Evolutionary conservation across 2,888 invertebrate genomes (phyloP), one percentile per base, ranked within the genome.

Genomic region (Eurytoma californica): DNA sequence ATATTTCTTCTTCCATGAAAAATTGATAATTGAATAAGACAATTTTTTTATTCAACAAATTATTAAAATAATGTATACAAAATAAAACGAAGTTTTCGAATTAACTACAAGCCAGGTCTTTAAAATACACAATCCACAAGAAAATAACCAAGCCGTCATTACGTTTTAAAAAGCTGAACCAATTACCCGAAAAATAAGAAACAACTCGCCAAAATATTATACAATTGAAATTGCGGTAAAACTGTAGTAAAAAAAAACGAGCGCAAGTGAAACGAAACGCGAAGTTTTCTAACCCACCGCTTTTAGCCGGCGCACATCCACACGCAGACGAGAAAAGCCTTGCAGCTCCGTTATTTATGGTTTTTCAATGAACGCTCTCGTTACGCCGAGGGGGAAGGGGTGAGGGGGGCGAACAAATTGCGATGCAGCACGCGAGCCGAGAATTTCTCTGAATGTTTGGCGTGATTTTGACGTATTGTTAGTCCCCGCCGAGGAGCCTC

Each of bases 381-480:
- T 74, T 80, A 74, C 67, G 47, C 53, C 55, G 76, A 58, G 72
- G 24, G 24, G 24, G 24, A 24, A 24, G 2, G 24, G 24, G n/a
- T n/a, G n/a, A n/a, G 24, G 24, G 24, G 24, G 24, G 24, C 1
- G 39, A 75, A 79, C 79, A 77, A 79, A 81, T 81, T 81, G 77
- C 73, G 73, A 81, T 79, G 61, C 81, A 73, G 67, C 77, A 77
- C 79, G 79, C 79, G 76, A 78, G 39, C 66, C 61, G 69, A 58
- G 72, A 72, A 79, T 79, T 70, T 80, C 80, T 76, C 63, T 63
- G 76, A 77, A 76, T 76, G 76, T 81, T 81, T 70, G 81, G 81
- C 81, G 81, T 79, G 77, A 81, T 79, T 79, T 81, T 81, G 81
- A 81, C 81, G 81, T 72, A 81, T 79, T 73, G 77, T 79, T 79